Percentiles rank a stretch among this genome's conserved stretches.
Conservation (phyloP, 2,888 invertebrate species). For the Eilema depressum region DNA sequence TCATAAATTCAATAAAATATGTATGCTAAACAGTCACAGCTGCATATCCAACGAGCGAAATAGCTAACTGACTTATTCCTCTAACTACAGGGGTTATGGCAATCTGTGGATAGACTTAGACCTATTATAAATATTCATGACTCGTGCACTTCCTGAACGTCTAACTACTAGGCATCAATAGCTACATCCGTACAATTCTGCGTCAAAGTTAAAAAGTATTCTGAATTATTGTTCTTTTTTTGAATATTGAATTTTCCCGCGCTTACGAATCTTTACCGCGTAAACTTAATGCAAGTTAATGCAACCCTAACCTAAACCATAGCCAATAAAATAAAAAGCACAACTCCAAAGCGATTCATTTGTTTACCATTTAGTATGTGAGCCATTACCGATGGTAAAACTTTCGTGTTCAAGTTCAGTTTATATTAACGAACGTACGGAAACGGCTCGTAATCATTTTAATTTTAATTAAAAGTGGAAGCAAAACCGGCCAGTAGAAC, state of each 20-base stretch:
- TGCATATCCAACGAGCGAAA: too few species aligned
- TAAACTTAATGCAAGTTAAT: not conserved
- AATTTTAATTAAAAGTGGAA: slow-evolving; percentile 71
- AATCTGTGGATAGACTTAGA: too few species aligned
- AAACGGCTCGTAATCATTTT: slow-evolving; percentile 55
- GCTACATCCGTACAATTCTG: too few species aligned
- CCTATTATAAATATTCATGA: too few species aligned
- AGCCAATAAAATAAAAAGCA: slow-evolving; percentile 35
- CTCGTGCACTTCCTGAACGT: too few species aligned
- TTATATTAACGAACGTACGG: slow-evolving; percentile 48
- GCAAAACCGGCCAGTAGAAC: slow-evolving; percentile 60
- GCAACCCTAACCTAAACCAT: slow-evolving; percentile 24
- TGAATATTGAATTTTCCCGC: not conserved
- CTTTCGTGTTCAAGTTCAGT: slow-evolving; percentile 60
- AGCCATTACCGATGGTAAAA: slow-evolving; percentile 43
- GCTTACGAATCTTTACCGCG: not conserved
- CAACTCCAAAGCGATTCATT: slow-evolving; percentile 40
- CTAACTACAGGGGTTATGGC: too few species aligned
- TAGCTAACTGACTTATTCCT: too few species aligned
- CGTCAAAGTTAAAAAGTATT: too few species aligned
- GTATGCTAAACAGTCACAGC: too few species aligned
- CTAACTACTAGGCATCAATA: too few species aligned
- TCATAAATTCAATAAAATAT: too few species aligned
- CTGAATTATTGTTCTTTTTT: not conserved
- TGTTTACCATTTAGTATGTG: slow-evolving; percentile 48